Percentiles rank a stretch among this genome's conserved stretches.
Evolutionary conservation across 2,888 invertebrate genomes (phyloP).

Genomic region (Caenorhabditis becei): DNA sequence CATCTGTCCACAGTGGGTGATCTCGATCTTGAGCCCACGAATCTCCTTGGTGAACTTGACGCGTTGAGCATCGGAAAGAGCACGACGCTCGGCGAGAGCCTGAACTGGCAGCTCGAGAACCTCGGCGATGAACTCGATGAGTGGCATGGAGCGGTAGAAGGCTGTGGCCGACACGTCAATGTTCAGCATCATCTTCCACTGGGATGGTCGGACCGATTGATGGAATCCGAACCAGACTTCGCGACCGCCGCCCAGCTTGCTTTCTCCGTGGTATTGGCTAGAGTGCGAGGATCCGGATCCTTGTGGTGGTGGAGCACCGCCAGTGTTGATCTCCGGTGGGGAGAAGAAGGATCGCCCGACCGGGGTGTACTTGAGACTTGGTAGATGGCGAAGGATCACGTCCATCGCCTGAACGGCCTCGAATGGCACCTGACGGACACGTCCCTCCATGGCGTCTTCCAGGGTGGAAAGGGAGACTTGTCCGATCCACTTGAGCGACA

Average conservation of each 20-base stretch:
- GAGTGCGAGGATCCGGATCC: slow-evolving; percentile 33
- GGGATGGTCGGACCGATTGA: slow-evolving; percentile 98
- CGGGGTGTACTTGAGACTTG: slow-evolving; percentile 99
- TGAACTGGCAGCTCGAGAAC: slow-evolving; percentile 86
- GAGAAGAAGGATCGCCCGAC: slow-evolving; percentile 99
- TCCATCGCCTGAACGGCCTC: slow-evolving; percentile 96
- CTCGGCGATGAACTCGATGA: slow-evolving; percentile 99
- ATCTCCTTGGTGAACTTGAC: slow-evolving; percentile 99
- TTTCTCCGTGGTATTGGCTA: slow-evolving; percentile 86
- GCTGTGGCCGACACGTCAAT: slow-evolving; percentile 99
- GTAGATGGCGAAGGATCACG: slow-evolving; percentile 98
- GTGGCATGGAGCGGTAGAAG: slow-evolving; percentile 99
- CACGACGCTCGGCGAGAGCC: slow-evolving; percentile 79
- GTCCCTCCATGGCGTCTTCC: slow-evolving; percentile 97
- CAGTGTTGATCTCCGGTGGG: slow-evolving; percentile 86
- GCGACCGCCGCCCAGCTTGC: slow-evolving; percentile 84
- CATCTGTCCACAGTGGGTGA: slow-evolving; percentile 99
- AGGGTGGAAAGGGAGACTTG: slow-evolving; percentile 91
- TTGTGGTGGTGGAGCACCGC: slow-evolving; percentile 8
- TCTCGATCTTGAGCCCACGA: slow-evolving; percentile 99
- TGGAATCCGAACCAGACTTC: slow-evolving; percentile 99
- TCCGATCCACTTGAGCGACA: slow-evolving; percentile 97
- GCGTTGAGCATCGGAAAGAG: slow-evolving; percentile 84
- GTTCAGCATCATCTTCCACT: slow-evolving; percentile 99
- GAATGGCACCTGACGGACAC: slow-evolving; percentile 93